phyloP scores from a whole-genome alignment of 2,797 vertebrate species.

The Karalla daura region DNA sequence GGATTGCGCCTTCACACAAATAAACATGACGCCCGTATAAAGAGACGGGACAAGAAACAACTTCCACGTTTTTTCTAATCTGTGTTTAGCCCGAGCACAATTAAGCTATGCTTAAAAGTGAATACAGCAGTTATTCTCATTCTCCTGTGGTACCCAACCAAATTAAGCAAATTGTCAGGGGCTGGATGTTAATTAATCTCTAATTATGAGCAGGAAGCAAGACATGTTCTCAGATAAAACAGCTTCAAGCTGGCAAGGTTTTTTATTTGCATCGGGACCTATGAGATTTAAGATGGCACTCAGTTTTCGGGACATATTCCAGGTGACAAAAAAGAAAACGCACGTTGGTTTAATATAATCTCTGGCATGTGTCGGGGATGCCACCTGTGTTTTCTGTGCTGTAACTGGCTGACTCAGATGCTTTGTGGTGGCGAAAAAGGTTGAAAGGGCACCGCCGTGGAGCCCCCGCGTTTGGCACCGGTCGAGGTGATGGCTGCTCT shows the following conservation, averaged over 20 bases:
- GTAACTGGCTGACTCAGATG: constrained; percentile 27
- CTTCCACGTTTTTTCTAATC: not conserved
- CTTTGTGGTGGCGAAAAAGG: constrained; percentile 23
- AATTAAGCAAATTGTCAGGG: too few relatives aligned
- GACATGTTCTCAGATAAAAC: not conserved
- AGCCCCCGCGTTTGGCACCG: constrained; percentile 26
- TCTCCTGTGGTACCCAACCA: not conserved
- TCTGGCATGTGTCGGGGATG: not conserved
- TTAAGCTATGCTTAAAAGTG: not conserved
- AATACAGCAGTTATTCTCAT: not conserved
- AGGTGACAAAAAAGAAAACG: not conserved
- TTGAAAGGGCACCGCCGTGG: constrained; percentile 44
- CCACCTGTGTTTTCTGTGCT: not conserved
- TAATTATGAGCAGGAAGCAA: not conserved
- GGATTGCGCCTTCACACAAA: constrained; percentile 6
- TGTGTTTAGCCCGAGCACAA: not conserved
- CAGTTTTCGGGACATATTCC: not conserved
- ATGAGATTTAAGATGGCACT: not conserved
- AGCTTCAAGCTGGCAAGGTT: not conserved
- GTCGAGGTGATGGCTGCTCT: constrained; percentile 30
- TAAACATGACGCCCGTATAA: not conserved
- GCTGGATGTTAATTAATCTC: not conserved
- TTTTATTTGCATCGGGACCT: not conserved
- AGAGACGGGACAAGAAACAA: not conserved
- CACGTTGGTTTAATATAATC: not conserved